phyloP scores from a whole-genome alignment of 2,888 invertebrate genomes.

The Xylocampa areola region DNA sequence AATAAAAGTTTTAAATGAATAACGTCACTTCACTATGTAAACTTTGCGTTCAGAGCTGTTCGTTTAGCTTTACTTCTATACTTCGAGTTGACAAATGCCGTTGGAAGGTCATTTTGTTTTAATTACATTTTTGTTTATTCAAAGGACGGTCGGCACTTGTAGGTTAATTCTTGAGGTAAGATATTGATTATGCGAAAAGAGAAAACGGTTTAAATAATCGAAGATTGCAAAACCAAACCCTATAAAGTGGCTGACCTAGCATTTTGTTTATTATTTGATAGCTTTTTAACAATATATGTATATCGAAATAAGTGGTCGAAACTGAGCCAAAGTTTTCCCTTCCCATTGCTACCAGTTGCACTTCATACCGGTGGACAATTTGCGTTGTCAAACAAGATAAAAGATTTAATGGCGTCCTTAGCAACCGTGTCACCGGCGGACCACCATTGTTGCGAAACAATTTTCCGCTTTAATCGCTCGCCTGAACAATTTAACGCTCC shows the following conservation, averaged over 20 bases:
- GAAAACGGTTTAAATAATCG: no score
- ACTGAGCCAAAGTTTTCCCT: no score
- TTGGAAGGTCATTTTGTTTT: no score
- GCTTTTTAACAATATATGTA: no score
- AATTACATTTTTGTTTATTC: no score
- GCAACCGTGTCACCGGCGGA: constrained; percentile 65
- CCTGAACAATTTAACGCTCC: constrained; percentile 73
- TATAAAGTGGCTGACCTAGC: no score
- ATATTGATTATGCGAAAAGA: no score
- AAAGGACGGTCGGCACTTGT: no score
- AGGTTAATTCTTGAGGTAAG: no score
- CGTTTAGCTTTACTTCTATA: background rate
- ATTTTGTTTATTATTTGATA: no score
- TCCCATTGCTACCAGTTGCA: constrained; percentile 22
- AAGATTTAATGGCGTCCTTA: constrained; percentile 70
- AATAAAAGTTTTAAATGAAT: constrained; percentile 30
- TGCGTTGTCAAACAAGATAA: constrained; percentile 61
- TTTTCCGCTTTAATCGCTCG: constrained; percentile 76
- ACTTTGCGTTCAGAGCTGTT: constrained; percentile 17
- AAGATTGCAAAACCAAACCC: no score
- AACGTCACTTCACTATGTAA: constrained; percentile 5
- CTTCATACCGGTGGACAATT: constrained; percentile 33
- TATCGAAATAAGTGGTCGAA: no score
- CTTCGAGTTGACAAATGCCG: background rate
- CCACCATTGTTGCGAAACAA: constrained; percentile 75